Evolutionary conservation across 2,113 vertebrate species (phyloP).

Genomic region (Hiodon alosoides): DNA sequence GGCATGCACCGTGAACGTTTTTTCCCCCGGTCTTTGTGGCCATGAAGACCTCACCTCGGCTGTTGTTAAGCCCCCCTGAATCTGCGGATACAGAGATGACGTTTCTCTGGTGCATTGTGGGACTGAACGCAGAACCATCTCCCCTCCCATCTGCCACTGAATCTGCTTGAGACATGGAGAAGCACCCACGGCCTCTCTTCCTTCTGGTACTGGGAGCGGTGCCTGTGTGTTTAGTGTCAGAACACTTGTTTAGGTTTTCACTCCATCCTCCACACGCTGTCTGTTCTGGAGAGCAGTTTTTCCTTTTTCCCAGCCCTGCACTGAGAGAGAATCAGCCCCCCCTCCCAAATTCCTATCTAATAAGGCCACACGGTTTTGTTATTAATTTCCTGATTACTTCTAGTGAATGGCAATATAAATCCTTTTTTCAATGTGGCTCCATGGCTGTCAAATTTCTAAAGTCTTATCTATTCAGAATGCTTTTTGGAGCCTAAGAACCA

Average conservation of each 20-base stretch:
- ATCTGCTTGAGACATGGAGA: too few species aligned
- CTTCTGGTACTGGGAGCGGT: background rate
- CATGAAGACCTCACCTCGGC: background rate
- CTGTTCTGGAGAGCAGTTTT: slow-evolving; percentile 34
- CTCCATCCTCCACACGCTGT: slow-evolving; percentile 17
- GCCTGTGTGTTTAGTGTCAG: background rate
- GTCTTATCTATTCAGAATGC: slow-evolving; percentile 40
- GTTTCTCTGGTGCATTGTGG: background rate
- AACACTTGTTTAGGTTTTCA: background rate
- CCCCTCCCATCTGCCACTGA: too few species aligned
- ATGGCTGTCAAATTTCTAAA: slow-evolving; percentile 52
- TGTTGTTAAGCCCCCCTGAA: background rate
- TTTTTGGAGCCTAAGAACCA: slow-evolving; percentile 23
- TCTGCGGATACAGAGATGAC: background rate
- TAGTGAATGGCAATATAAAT: slow-evolving; percentile 64
- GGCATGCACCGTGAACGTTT: background rate
- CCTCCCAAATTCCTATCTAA: slow-evolving; percentile 47
- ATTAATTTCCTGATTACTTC: slow-evolving; percentile 68
- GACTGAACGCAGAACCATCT: background rate
- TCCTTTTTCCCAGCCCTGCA: slow-evolving; percentile 11
- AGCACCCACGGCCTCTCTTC: too few species aligned
- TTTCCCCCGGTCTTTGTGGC: background rate
- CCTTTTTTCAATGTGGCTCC: slow-evolving; percentile 49
- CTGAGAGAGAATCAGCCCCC: slow-evolving; percentile 1
- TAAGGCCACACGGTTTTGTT: slow-evolving; percentile 57